phyloP scores from a whole-genome alignment of 2,113 vertebrate genomes.

The Chloropsis hardwickii region DNA sequence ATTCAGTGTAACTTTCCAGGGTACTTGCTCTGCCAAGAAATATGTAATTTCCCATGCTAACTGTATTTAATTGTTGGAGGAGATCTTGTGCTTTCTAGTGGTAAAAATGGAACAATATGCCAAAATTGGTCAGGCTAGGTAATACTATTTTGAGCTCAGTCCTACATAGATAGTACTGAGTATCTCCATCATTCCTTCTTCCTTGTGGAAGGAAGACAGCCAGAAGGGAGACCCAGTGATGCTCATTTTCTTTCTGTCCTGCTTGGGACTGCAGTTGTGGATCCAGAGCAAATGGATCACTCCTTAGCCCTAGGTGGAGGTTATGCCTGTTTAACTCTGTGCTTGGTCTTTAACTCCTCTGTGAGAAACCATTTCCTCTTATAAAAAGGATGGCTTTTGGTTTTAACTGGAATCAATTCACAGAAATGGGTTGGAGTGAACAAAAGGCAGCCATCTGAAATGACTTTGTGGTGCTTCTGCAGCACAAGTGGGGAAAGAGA shows the following conservation, averaged over 20 bases:
- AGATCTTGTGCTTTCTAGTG: slow-evolving; percentile 24
- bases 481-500: no score
- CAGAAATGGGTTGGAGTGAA: background rate
- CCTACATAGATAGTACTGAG: background rate
- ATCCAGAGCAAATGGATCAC: background rate
- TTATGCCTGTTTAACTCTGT: background rate
- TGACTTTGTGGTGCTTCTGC: accelerated
- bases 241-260: background rate
- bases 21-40: slow-evolving; percentile 58
- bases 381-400: background rate
- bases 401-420: background rate
- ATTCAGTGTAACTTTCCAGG: slow-evolving; percentile 60
- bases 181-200: background rate
- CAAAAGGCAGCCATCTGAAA: background rate
- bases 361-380: background rate
- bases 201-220: background rate
- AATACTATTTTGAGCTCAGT: background rate
- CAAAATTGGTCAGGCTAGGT: background rate
- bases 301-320: background rate
- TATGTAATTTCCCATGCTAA: slow-evolving; percentile 60
- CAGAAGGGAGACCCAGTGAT: background rate
- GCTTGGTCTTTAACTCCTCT: background rate
- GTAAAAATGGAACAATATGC: slow-evolving; percentile 3
- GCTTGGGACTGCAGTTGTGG: background rate
- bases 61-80: slow-evolving; percentile 10